phyloP scores from a whole-genome alignment of 1,140 invertebrate species.

The Drosophila hydei region DNA sequence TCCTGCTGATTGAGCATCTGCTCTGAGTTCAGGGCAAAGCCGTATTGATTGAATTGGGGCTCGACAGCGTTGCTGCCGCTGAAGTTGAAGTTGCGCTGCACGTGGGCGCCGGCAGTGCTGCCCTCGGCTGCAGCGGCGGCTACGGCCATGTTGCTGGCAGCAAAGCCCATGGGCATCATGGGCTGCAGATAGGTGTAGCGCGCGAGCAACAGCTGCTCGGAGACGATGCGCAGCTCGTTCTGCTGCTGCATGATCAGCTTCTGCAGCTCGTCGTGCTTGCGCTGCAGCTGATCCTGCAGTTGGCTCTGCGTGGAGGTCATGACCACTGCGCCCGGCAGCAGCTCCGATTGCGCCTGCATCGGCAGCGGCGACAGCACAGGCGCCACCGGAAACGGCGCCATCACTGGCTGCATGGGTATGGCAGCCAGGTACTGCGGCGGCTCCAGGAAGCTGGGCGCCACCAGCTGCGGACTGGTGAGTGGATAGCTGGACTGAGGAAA shows the following conservation, averaged over 20 bases:
- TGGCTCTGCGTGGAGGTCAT: conserved; percentile 88
- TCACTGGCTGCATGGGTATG: conserved; percentile 86
- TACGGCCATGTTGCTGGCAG: conserved; percentile 84
- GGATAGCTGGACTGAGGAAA: conserved; percentile 68
- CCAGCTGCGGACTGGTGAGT: conserved; percentile 66
- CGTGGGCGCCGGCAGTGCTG: conserved; percentile 28
- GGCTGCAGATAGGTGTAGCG: conserved; percentile 90
- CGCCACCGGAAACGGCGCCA: conserved; percentile 82
- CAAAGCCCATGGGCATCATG: conserved; percentile 84
- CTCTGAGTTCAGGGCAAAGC: conserved; percentile 71
- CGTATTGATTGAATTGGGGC: conserved; percentile 80
- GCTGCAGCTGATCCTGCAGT: conserved; percentile 90
- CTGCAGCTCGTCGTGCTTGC: conserved; percentile 93
- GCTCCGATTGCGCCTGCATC: conserved; percentile 59
- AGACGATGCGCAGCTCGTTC: conserved; percentile 92
- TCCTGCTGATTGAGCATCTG: conserved; percentile 73
- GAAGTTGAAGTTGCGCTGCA: conserved; percentile 61
- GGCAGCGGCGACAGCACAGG: conserved; percentile 82
- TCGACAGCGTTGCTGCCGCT: conserved; percentile 66
- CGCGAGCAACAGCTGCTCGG: conserved; percentile 93
- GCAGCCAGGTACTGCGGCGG: conserved; percentile 87
- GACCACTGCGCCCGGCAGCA: conserved; percentile 65
- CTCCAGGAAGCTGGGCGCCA: conserved; percentile 85
- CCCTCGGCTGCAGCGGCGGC: conserved; percentile 27
- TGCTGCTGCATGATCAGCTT: conserved; percentile 93